Base-by-base conservation (phyloP, 2,888 invertebrate genomes). In the Nephrotoma appendiculata region DNA sequence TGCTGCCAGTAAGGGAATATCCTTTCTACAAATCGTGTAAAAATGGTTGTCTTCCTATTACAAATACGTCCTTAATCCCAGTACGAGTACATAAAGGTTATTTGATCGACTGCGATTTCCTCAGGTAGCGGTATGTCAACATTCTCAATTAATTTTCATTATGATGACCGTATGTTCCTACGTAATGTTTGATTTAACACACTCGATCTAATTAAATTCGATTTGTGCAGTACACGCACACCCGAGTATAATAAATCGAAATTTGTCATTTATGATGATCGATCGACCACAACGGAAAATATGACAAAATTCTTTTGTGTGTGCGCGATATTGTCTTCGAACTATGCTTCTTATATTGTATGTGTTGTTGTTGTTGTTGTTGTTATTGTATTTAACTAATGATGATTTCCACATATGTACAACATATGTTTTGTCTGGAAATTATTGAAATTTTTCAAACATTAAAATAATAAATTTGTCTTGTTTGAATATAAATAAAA, bases 401-500 rank as follows among this genome's bases (percentile, higher is more conserved):
- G 84, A 84, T 84, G 84, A 84, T 84, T 84, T 84, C 43, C 84
- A 84, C 84, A 84, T 84, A 84, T 84, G 84, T 84, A 84, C 42
- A 84, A 84, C 84, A 84, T 43, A 84, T 84, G 84, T 84, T 84
- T 84, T 84, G 84, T 84, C 84, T 84, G 84, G 84, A 84, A 84
- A 84, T 84, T 71, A 71, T 71, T 71, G 71, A 71, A 71, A 71
- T 71, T 71, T 71, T 71, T 71, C 71, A 71, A 71, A 71, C 71
- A 71, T 71, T 71, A 71, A 71, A 71, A 31, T 71, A 71, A 71
- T 71, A 71, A 71, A 71, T 71, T 19, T 71, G 71, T 71, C 31
- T 71, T 71, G 57, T 57, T 19, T 15, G 48, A 31, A 71, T 71
- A 31, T 71, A 71, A 48, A 48, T 48, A 48, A 48, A 71, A 71